These are phyloP conservation scores for Drosophila colorata DNA, from an alignment of 2,888 invertebrate genomes.

Conservation along the genomic window DNA sequence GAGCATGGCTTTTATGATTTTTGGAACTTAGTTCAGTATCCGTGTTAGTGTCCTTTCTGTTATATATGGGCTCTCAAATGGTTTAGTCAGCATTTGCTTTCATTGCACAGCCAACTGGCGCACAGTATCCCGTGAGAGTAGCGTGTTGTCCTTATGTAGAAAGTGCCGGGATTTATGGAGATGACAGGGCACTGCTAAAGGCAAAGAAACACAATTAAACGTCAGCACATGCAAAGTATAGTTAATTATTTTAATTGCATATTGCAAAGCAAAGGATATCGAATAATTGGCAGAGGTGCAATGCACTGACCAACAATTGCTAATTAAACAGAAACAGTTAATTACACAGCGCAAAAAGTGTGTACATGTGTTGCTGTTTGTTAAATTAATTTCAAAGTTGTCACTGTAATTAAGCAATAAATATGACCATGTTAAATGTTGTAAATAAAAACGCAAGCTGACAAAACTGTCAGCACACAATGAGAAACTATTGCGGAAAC, in stretches of 20 bases:
- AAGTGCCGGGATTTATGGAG: background rate
- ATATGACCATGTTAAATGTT: slow-evolving; percentile 53
- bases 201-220: no score
- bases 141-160: background rate
- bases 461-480: slow-evolving; percentile 54
- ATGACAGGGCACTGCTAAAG: background rate
- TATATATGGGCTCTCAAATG: background rate
- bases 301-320: slow-evolving; percentile 42
- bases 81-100: background rate
- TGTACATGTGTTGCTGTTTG: slow-evolving; percentile 24
- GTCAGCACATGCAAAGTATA: background rate
- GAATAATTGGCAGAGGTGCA: slow-evolving; percentile 22
- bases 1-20: slow-evolving; percentile 1
- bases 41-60: background rate
- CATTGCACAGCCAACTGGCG: background rate
- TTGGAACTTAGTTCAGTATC: background rate
- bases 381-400: slow-evolving; percentile 63
- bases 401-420: slow-evolving; percentile 71
- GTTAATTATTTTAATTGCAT: slow-evolving; percentile 11
- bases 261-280: background rate
- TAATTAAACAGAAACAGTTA: slow-evolving; percentile 61
- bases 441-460: slow-evolving; percentile 51
- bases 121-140: no score
- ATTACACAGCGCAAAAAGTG: slow-evolving; percentile 42
- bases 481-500: slow-evolving; percentile 2